Evolutionary conservation across 2,113 vertebrate genomes (phyloP), one percentile per base, ranked within the genome.

Genomic region (Prinia subflava): DNA sequence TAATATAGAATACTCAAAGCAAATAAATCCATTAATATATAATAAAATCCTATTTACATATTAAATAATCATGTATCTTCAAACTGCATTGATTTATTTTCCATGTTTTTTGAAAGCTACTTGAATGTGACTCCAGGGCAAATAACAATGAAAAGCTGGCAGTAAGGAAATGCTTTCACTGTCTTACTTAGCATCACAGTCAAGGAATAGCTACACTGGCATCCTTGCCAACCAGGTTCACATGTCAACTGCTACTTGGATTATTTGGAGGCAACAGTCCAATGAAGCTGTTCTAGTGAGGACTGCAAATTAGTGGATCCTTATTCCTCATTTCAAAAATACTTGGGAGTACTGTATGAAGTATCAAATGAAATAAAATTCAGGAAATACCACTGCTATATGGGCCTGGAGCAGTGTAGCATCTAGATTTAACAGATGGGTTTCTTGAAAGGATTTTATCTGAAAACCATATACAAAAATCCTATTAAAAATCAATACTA

Each of bases 211-310:
- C 79, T 94, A 37, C 18, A 33, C 23, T 42, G 83, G 88, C 71
- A 86, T 83, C 95, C 94, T 94, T 94, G 91, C 94, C 92, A 93
- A 73, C 8, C 25, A 82, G 71, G 92, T 92, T 98, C 96, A 78
- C 73, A 68, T 87, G 83, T 95, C 97, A 96, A 91, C 87, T 35
- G 79, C 87, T 56, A 70, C 87, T 83, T 2, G 0, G 84, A 76
- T 92, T 94, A 81, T 31, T 83, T 92, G 83, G 57, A 90, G 71
- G 60, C 53, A 93, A 81, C 68, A 97, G 90, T 81, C 93, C 89
- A 15, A 64, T 91, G 52, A 82, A 85, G 50, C 62, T 64, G 42
- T 80, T 77, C 79, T 82, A 96, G 81, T 75, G 89, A 95, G 67
- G 83, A 73, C 84, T 90, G 85, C 87, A 96, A 93, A 96, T 95